phyloP scores from a whole-genome alignment of 2,113 vertebrate genomes.

The Daphoenositta chrysoptera region DNA sequence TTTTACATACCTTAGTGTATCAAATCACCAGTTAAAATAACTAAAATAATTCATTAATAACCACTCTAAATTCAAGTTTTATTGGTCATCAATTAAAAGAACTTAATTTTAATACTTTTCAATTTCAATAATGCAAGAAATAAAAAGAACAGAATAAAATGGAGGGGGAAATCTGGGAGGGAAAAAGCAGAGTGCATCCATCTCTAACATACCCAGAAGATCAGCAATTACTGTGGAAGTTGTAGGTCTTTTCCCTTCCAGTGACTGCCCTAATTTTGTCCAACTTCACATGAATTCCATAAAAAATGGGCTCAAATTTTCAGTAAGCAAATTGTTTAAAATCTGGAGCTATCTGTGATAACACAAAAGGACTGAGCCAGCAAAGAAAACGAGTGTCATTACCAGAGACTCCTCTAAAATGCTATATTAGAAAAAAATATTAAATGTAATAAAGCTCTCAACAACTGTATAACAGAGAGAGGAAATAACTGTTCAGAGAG shows the following conservation, averaged over 20 bases:
- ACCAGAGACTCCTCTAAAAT: neutral
- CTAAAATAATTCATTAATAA: neutral
- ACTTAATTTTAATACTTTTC: neutral
- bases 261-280: neutral
- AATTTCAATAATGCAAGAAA: neutral
- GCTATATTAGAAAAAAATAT: neutral
- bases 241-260: neutral
- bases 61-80: neutral
- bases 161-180: neutral
- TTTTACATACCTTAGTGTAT: neutral
- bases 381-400: neutral
- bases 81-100: neutral
- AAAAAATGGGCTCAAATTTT: neutral
- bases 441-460: neutral
- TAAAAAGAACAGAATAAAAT: neutral
- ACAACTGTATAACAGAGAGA: neutral
- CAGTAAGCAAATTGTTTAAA: neutral
- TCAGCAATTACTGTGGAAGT: neutral
- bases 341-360: neutral
- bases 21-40: neutral
- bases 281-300: neutral
- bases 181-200: neutral
- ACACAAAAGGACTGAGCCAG: neutral
- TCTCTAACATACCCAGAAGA: neutral
- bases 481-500: neutral